Percentiles rank a stretch among this genome's conserved stretches.
Conservation (phyloP, 2,797 vertebrate species). For the Danio choprae region DNA sequence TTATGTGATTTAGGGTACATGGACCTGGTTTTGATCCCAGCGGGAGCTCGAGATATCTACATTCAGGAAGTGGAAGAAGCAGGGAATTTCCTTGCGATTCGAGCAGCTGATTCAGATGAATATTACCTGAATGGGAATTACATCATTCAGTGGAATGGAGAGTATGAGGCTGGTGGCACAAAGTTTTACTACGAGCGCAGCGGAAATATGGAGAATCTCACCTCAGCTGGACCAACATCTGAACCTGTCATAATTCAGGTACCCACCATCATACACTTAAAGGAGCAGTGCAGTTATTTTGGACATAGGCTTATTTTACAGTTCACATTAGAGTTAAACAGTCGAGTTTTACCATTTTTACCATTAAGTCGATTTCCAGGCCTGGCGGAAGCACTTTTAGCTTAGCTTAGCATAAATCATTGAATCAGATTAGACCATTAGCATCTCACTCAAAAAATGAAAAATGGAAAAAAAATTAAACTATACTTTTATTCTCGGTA, state of each 20-base stretch:
- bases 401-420: too few species aligned
- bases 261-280: conserved; percentile 48
- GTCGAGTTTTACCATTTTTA: too few species aligned
- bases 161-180: conserved; percentile 90
- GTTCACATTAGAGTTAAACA: too few species aligned
- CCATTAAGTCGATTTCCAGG: too few species aligned
- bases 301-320: too few species aligned
- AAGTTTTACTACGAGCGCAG: conserved; percentile 90
- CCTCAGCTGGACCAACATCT: conserved; percentile 89
- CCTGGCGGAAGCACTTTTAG: too few species aligned
- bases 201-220: conserved; percentile 93
- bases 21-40: conserved; percentile 92
- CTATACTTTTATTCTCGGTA: too few species aligned
- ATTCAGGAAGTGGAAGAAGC: conserved; percentile 89
- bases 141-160: conserved; percentile 98
- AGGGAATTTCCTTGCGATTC: conserved; percentile 93
- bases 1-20: conserved; percentile 84
- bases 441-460: too few species aligned
- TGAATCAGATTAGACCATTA: too few species aligned
- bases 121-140: conserved; percentile 95
- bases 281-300: background rate
- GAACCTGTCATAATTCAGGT: conserved; percentile 95
- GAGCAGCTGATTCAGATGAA: conserved; percentile 83
- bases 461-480: too few species aligned
- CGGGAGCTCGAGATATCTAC: conserved; percentile 92